Evolutionary conservation across 2,888 invertebrate species (phyloP).

Genomic region (Parnassius apollo): DNA sequence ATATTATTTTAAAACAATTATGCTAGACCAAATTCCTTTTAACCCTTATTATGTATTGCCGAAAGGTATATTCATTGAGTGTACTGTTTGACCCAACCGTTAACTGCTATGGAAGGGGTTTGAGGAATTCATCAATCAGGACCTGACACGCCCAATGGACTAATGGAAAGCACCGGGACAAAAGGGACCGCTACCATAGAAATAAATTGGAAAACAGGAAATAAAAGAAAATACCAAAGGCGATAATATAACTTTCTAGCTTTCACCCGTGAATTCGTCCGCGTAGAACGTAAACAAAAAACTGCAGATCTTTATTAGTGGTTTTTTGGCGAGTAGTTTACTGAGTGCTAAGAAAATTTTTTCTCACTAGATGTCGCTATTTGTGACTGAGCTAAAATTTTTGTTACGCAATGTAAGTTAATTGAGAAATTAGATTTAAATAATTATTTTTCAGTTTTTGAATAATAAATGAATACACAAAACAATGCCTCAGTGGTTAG

Average conservation of each 20-base stretch:
- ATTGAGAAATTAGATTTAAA: too few relatives aligned
- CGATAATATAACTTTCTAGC: background rate
- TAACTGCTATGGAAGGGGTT: constrained; percentile 43
- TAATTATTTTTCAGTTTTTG: too few relatives aligned
- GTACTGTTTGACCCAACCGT: constrained; percentile 30
- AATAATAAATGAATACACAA: too few relatives aligned
- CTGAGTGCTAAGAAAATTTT: too few relatives aligned
- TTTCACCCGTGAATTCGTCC: too few relatives aligned
- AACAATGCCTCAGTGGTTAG: too few relatives aligned
- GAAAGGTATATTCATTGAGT: constrained; percentile 23
- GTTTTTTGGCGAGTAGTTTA: too few relatives aligned
- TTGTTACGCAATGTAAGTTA: too few relatives aligned
- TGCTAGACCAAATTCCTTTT: background rate
- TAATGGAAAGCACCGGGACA: constrained; percentile 43
- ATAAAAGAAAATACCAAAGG: constrained; percentile 18
- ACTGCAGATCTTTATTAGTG: too few relatives aligned
- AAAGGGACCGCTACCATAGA: constrained; percentile 46
- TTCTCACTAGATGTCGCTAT: too few relatives aligned
- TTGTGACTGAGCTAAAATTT: too few relatives aligned
- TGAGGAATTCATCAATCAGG: constrained; percentile 56
- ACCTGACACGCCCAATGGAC: constrained; percentile 45
- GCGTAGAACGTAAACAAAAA: too few relatives aligned
- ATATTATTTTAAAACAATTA: background rate
- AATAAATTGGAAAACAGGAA: constrained; percentile 41
- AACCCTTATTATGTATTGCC: constrained; percentile 14